A percentile compares a stretch with the other conserved stretches of the same genome.
Evolutionary conservation across 2,888 invertebrate genomes (phyloP).

Genomic region (Oasisia sp.): DNA sequence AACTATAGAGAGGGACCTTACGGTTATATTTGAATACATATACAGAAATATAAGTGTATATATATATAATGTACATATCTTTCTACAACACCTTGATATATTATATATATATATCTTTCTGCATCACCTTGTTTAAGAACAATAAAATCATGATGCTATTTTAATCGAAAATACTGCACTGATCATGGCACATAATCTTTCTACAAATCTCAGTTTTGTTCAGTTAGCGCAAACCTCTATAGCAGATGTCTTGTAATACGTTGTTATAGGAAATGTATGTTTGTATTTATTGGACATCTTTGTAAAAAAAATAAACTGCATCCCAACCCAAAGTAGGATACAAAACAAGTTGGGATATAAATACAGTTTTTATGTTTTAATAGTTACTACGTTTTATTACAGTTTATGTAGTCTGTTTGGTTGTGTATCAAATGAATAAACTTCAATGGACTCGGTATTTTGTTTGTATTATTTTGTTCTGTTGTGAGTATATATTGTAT

Average conservation of each 20-base stretch:
- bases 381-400: not conserved
- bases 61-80: too few relatives aligned
- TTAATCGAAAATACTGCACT: not conserved
- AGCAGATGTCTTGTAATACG: not conserved
- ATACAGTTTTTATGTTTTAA: not conserved
- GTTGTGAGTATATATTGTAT: not conserved
- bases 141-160: not conserved
- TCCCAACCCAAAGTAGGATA: constrained; percentile 1
- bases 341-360: not conserved
- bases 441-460: not conserved
- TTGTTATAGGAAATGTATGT: not conserved
- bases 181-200: not conserved
- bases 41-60: not conserved
- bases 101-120: too few relatives aligned
- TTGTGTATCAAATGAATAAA: not conserved
- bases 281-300: not conserved
- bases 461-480: not conserved
- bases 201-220: not conserved
- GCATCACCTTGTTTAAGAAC: not conserved
- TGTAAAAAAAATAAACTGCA: not conserved
- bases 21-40: not conserved
- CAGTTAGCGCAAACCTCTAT: not conserved
- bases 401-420: not conserved
- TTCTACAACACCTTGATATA: too few relatives aligned
- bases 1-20: not conserved